Conservation (phyloP, 2,113 vertebrate genomes). For the Neotragus moschatus region DNA sequence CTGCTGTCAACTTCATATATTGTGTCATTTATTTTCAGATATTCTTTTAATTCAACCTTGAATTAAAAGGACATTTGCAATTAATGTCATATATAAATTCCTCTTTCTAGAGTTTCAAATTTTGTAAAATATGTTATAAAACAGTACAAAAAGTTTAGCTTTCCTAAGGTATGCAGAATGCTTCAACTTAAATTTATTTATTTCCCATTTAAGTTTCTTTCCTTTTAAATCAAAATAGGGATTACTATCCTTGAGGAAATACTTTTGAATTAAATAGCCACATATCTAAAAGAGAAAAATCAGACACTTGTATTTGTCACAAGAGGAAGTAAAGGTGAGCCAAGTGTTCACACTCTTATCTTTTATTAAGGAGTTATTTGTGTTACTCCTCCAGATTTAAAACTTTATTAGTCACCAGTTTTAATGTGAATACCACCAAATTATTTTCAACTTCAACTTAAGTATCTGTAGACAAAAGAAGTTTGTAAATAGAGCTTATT, state of each 20-base stretch:
- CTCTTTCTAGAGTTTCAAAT: not conserved
- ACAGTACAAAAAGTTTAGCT: not conserved
- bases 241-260: not conserved
- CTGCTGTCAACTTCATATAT: conserved; percentile 90
- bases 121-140: not conserved
- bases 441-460: not conserved
- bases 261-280: not conserved
- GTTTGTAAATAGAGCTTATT: not conserved
- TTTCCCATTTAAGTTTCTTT: not conserved
- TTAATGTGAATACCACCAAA: not conserved
- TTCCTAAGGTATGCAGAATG: not conserved
- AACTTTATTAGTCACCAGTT: not conserved
- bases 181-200: conserved; percentile 6
- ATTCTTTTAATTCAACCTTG: conserved; percentile 95
- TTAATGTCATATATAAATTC: not conserved
- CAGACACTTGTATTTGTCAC: not conserved
- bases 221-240: not conserved
- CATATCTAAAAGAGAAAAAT: not conserved
- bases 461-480: not conserved
- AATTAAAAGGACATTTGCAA: conserved; percentile 5
- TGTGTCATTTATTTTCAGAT: conserved; percentile 88
- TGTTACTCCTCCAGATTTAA: not conserved
- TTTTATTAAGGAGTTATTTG: not conserved
- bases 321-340: not conserved
- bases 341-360: not conserved